phyloP scores from a whole-genome alignment of 2,113 vertebrate species.

The Dromaius novaehollandiae region DNA sequence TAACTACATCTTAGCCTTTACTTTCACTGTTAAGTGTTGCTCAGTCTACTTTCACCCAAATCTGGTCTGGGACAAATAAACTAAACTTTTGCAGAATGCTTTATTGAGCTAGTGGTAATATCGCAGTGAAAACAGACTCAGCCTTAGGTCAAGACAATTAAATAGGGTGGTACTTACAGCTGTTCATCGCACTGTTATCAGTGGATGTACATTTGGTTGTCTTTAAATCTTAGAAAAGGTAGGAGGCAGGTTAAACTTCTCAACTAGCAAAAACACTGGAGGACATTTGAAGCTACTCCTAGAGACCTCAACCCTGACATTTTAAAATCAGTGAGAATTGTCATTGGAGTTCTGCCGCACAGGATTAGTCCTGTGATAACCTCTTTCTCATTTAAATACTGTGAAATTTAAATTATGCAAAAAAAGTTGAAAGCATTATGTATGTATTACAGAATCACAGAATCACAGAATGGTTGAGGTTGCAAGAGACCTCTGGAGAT shows the following conservation, averaged over 20 bases:
- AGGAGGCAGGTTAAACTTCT: background rate
- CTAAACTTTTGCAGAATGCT: background rate
- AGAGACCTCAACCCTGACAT: background rate
- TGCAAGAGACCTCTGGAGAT: too few relatives aligned
- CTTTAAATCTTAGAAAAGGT: background rate
- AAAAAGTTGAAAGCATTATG: background rate
- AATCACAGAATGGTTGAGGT: too few relatives aligned
- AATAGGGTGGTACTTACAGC: background rate
- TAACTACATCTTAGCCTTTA: background rate
- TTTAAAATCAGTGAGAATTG: background rate
- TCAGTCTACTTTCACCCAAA: background rate
- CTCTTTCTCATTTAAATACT: background rate
- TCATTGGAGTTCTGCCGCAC: background rate
- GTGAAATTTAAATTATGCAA: background rate
- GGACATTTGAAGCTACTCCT: background rate
- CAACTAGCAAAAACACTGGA: background rate
- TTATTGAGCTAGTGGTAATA: background rate
- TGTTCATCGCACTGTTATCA: slow-evolving; percentile 4
- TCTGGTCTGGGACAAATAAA: background rate
- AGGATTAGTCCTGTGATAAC: background rate
- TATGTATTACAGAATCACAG: background rate
- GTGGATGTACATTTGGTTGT: background rate
- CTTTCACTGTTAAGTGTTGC: background rate
- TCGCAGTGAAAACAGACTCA: background rate
- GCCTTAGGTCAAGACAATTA: slow-evolving; percentile 21